A percentile compares a stretch with the other conserved stretches of the same genome.
Conservation (phyloP, 2,797 vertebrate species). For the Tiaroga cobitis region DNA sequence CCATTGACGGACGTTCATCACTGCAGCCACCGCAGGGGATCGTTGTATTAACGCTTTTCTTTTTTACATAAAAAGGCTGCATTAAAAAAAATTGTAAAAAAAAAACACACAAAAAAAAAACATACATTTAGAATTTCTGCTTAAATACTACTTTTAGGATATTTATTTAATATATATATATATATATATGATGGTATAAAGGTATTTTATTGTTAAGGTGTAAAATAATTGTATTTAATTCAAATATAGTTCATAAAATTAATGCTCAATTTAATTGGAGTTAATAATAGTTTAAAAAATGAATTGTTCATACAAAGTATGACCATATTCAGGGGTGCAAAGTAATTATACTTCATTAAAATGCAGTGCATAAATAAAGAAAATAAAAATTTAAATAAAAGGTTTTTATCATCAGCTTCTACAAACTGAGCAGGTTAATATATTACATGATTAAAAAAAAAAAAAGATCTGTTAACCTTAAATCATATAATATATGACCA, state of each 20-base stretch:
- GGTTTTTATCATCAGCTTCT: background rate
- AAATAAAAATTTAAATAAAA: too few species aligned
- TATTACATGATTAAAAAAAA: background rate
- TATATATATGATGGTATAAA: too few species aligned
- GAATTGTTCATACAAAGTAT: background rate
- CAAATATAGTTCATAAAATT: too few species aligned
- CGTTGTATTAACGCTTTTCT: background rate
- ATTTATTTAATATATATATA: too few species aligned
- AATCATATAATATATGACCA: background rate
- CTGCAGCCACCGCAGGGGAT: background rate
- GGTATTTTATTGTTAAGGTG: background rate
- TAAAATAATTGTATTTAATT: background rate
- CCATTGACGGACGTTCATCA: constrained; percentile 15
- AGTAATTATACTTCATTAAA: background rate
- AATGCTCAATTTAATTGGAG: background rate
- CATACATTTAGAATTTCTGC: too few species aligned
- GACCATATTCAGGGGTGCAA: background rate
- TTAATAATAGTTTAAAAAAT: background rate
- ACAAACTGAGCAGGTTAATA: background rate
- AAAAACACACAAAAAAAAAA: background rate
- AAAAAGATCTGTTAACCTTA: background rate
- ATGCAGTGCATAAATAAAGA: background rate
- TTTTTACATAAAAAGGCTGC: background rate
- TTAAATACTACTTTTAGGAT: too few species aligned
- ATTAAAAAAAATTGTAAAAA: background rate